Evolutionary conservation across 1,140 invertebrate species (phyloP).

Genomic region (Tetranychus urticae): DNA sequence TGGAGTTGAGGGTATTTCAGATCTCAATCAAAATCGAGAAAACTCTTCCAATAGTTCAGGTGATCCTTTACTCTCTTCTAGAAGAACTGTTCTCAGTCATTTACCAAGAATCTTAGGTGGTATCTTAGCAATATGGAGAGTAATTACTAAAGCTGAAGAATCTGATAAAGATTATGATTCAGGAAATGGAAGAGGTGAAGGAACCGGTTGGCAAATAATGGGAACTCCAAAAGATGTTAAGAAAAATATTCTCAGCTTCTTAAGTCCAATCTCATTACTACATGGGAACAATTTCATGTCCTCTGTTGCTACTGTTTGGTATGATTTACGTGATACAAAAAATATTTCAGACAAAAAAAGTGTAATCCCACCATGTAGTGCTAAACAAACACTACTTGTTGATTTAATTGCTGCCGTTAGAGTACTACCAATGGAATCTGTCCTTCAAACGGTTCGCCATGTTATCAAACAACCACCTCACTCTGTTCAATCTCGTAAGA

Average conservation of each 20-base stretch:
- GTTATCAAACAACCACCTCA: conserved; percentile 48
- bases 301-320: conserved; percentile 68
- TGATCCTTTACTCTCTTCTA: conserved; percentile 30
- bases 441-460: conserved; percentile 52
- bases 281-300: conserved; percentile 58
- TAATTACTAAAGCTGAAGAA: conserved; percentile 29
- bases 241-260: conserved; percentile 52
- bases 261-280: conserved; percentile 63
- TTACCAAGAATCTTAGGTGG: conserved; percentile 56
- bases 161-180: conserved; percentile 10
- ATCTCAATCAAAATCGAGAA: neutral
- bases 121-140: conserved; percentile 53
- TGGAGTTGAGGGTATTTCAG: conserved; percentile 12
- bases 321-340: conserved; percentile 33
- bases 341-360: conserved; percentile 13
- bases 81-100: conserved; percentile 46
- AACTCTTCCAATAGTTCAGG: neutral
- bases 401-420: conserved; percentile 52
- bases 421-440: conserved; percentile 33
- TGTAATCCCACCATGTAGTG: conserved; percentile 37
- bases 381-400: conserved; percentile 49
- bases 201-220: conserved; percentile 17
- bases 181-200: neutral
- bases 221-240: conserved; percentile 29
- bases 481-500: conserved; percentile 21